Base-by-base conservation (phyloP, 2,797 vertebrate species). In the Melanogrammus aeglefinus region DNA sequence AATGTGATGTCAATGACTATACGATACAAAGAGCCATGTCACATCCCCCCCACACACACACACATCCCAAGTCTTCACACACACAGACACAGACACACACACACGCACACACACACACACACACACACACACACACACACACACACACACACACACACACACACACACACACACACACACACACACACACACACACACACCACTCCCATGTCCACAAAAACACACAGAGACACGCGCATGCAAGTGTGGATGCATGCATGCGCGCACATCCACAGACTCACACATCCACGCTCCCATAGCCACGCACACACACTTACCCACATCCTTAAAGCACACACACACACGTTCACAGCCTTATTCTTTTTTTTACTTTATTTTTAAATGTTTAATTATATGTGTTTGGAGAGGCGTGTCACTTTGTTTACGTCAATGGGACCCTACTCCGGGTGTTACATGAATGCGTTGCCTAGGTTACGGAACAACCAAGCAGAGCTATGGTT, bases 381-480 rank as follows among this genome's bases (percentile, higher is more conserved):
- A 35, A 76, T 84, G 29, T 33, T 81, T 57, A 29, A 78, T 83
- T 33, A 73, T 79, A 24, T 86, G 85, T 82, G 24, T 85, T 81
- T 83, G 75, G 86, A 79, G 80, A 87, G 92, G 93, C 93, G 89
- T 90, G 91, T 93, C 87, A 93, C 86, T 92, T 95, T 92, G 95
- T 95, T 91, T 83, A 81, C 88, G n/a, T 84, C 85, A 78, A 66
- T 82, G 21, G 36, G 83, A 83, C 84, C 82, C 85, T 75, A 82
- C 83, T 57, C 83, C 63, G 79, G 80, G 78, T 83, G 83, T 79
- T 84, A 9, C 27, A 41, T 51, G 78, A 41, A 85, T 41, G 80
- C 16, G 85, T 87, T 75, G 85, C 84, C 85, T 72, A 10, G 71
- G 85, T 79, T 72, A 83, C 87, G 79, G 89, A 94, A 94, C 87